Evolutionary conservation across 2,797 vertebrate genomes (phyloP).

Genomic region (Chromobotia macracanthus): DNA sequence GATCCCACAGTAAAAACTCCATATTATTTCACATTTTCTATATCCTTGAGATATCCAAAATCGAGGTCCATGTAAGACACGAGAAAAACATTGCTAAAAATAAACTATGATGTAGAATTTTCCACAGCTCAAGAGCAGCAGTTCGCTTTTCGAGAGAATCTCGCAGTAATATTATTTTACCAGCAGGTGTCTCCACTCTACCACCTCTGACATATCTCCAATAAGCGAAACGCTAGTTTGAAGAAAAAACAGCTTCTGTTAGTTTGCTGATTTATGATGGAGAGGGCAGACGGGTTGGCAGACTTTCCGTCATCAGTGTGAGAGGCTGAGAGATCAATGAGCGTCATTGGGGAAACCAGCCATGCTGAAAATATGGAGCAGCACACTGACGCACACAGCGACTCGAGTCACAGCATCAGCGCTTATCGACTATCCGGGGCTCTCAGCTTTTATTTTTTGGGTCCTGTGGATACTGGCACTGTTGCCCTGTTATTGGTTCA

Average conservation of each 20-base stretch:
- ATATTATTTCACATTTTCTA: not conserved
- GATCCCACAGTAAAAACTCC: not conserved
- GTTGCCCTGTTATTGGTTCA: constrained; percentile 68
- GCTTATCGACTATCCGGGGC: constrained; percentile 71
- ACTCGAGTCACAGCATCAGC: constrained; percentile 66
- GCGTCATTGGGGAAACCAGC: constrained; percentile 75
- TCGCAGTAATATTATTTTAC: not conserved
- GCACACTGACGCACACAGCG: constrained; percentile 74
- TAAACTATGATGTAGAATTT: not conserved
- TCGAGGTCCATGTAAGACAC: not conserved
- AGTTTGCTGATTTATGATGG: constrained; percentile 43
- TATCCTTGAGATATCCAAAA: not conserved
- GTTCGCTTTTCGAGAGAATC: not conserved
- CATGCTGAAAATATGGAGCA: constrained; percentile 79
- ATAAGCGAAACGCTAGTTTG: not conserved
- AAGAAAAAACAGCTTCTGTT: constrained; percentile 28
- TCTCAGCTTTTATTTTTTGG: constrained; percentile 63
- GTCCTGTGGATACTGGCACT: constrained; percentile 74
- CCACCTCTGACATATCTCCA: not conserved
- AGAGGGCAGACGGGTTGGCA: constrained; percentile 37
- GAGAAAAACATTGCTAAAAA: not conserved
- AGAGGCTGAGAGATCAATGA: constrained; percentile 50
- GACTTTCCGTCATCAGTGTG: constrained; percentile 30
- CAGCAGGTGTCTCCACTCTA: constrained; percentile 43
- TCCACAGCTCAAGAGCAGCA: not conserved